Evolutionary conservation across 2,888 invertebrate species (phyloP).

Genomic region (Spodoptera picta): DNA sequence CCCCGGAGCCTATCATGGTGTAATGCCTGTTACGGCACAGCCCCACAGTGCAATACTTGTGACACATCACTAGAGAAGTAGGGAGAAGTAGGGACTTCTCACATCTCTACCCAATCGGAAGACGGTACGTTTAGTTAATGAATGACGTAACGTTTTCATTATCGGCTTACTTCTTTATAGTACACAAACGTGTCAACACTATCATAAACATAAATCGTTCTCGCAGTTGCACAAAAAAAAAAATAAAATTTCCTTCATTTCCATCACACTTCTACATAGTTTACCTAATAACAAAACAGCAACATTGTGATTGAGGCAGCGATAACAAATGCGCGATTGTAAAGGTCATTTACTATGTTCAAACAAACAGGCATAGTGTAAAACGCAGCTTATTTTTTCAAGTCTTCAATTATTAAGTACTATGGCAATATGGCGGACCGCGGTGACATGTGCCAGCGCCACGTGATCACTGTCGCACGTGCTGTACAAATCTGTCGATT

Average conservation of each 20-base stretch:
- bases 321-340: slow-evolving; percentile 31
- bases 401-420: slow-evolving; percentile 58
- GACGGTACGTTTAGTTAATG: too few species aligned
- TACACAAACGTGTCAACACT: too few species aligned
- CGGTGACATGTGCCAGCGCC: slow-evolving; percentile 62
- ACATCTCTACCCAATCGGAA: too few species aligned
- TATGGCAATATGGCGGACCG: slow-evolving; percentile 56
- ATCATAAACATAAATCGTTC: too few species aligned
- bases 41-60: too few species aligned
- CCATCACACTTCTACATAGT: slow-evolving; percentile 1
- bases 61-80: too few species aligned
- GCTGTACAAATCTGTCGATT: slow-evolving; percentile 63
- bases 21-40: too few species aligned
- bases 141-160: too few species aligned
- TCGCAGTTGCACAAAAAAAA: background rate
- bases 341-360: slow-evolving; percentile 31
- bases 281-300: slow-evolving; percentile 19
- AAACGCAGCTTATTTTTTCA: slow-evolving; percentile 52
- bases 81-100: too few species aligned
- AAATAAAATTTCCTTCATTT: background rate
- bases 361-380: slow-evolving; percentile 32
- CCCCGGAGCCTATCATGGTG: too few species aligned
- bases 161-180: too few species aligned
- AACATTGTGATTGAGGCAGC: slow-evolving; percentile 25
- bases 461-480: slow-evolving; percentile 66